phyloP scores from a whole-genome alignment of 2,888 invertebrate species.

The Melangyna quadrimaculata region DNA sequence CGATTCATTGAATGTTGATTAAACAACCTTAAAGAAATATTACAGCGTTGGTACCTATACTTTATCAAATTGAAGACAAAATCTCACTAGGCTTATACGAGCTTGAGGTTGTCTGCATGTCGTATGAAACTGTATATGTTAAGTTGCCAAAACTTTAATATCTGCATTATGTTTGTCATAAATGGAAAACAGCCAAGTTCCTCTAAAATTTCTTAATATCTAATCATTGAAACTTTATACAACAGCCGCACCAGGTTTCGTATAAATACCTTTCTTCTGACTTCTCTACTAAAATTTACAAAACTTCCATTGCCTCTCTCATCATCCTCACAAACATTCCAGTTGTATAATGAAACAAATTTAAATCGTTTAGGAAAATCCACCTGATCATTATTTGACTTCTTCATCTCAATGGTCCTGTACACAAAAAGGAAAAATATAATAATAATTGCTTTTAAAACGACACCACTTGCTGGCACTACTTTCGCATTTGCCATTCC shows the following conservation, averaged over 20 bases:
- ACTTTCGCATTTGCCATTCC: conserved; percentile 10
- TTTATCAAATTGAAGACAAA: not conserved
- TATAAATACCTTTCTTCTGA: not conserved
- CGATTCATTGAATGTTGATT: not conserved
- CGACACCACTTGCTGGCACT: conserved; percentile 25
- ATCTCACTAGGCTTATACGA: not conserved
- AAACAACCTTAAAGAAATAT: not conserved
- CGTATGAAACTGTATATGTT: not conserved
- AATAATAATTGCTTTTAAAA: conserved; percentile 37
- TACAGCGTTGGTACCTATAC: not conserved
- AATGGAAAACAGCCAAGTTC: not conserved
- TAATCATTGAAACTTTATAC: not conserved
- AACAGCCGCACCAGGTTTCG: not conserved
- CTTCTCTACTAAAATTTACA: not conserved
- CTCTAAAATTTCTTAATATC: not conserved
- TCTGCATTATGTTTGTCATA: not conserved
- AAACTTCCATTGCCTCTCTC: not conserved
- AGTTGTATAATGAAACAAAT: not conserved
- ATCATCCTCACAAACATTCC: not conserved
- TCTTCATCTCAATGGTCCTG: not conserved
- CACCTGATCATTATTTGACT: not conserved
- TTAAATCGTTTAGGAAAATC: not conserved
- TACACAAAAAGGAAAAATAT: conserved; percentile 2
- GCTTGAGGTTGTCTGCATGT: not conserved
- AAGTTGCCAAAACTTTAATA: not conserved